Evolutionary conservation across 2,113 vertebrate species (phyloP), one percentile per base, ranked within the genome.

Genomic region (Cygnus atratus): DNA sequence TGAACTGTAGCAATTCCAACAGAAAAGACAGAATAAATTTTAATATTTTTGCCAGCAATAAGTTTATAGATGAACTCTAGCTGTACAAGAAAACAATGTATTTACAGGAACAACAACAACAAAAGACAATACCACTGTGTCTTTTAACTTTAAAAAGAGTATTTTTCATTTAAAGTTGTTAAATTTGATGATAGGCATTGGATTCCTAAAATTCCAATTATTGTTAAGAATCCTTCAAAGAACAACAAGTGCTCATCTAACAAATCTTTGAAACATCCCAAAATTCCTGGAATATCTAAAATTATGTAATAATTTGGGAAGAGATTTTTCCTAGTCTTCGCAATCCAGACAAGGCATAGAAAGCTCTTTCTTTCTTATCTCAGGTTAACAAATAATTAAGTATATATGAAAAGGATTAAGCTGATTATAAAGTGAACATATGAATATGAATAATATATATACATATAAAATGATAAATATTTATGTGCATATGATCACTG

Each of bases 31-130:
- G 3, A 62, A 8, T 3, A 13, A 84, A 41, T 66, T 25, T 65
- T 84, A 66, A 29, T 61, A 44, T 81, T 48, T 59, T 44, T 88
- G 35, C 11, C 20, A 66, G 13, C 10, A 66, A 19, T 77, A 37
- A 4, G 1, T 37, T 65, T 44, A 63, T 22, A 83, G 18, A 10
- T 57, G 15, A 81, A 58, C 24, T 39, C 18, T 54, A 73, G 9
- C 5, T 71, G 12, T 48, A 43, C 39, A 19, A 74, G 35, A 61
- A 89, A 41, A 1, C 0, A 0, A 24, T 13, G 5, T 52, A 55
- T 65, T 92, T 88, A 10, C 18, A 86, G 35, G 26, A 73, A 35
- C 5, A 50, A 24, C 48, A 50, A 50, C 48, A 50, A 50, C 48
- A 50, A 86, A 70, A 73, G 1, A 44, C 41, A 52, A 8, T 39